Percentiles rank a stretch among this genome's conserved stretches.
Conservation (phyloP, 1,140 invertebrate genomes). For the Venustaconcha ellipsiformis region DNA sequence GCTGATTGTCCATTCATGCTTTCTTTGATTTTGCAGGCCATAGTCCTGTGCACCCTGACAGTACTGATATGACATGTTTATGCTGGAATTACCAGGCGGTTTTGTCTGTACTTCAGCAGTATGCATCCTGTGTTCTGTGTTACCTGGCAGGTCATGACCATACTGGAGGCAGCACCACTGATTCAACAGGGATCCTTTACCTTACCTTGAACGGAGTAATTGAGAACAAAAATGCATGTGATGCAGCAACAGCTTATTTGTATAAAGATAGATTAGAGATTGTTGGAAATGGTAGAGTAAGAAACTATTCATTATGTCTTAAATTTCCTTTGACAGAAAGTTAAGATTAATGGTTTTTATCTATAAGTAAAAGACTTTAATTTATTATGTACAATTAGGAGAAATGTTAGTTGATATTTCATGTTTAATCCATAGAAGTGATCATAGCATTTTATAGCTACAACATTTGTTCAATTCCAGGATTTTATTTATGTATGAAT, state of each 20-base stretch:
- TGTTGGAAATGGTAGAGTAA: constrained; percentile 37
- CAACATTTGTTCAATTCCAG: too few species aligned
- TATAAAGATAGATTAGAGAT: constrained; percentile 47
- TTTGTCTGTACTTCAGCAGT: constrained; percentile 3
- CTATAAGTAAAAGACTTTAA: too few species aligned
- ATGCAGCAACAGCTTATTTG: constrained; percentile 62
- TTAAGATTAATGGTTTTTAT: too few species aligned
- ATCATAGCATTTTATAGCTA: too few species aligned
- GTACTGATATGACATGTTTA: constrained; percentile 31
- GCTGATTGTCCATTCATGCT: too few species aligned
- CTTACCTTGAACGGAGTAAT: constrained; percentile 58
- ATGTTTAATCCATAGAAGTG: too few species aligned
- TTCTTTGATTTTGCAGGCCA: constrained; percentile 51
- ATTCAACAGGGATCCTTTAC: constrained; percentile 55
- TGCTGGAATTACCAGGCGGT: constrained; percentile 25
- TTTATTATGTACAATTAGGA: too few species aligned
- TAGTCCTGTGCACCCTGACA: constrained; percentile 48
- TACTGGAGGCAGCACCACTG: constrained; percentile 47
- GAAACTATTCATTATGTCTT: too few species aligned
- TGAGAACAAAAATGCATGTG: constrained; percentile 49
- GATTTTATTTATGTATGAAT: too few species aligned
- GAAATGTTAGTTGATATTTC: too few species aligned
- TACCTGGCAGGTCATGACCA: constrained; percentile 64
- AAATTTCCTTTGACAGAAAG: too few species aligned
- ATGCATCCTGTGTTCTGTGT: constrained; percentile 42